phyloP scores from a whole-genome alignment of 1,140 invertebrate genomes.

The Trinorchestia longiramus region DNA sequence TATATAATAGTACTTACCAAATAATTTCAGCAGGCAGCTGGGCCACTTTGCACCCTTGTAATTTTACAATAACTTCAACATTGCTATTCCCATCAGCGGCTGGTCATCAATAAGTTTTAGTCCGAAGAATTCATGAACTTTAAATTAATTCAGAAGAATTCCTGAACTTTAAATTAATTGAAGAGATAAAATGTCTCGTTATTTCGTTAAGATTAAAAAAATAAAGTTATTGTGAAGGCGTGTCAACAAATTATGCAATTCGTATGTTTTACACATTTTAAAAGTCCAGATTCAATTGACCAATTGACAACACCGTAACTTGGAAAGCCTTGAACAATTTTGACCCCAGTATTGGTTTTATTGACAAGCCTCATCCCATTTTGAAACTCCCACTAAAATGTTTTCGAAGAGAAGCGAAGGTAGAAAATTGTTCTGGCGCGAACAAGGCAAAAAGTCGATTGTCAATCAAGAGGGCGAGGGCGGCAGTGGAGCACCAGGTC shows the following conservation, averaged over 20 bases:
- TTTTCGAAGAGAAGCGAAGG: not conserved
- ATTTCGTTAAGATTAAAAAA: not conserved
- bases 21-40: no score
- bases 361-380: not conserved
- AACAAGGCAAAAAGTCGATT: not conserved
- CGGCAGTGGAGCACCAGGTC: not conserved
- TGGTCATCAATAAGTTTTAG: no score
- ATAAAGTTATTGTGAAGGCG: not conserved
- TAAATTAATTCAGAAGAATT: no score
- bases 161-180: no score
- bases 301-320: not conserved
- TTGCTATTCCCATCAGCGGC: no score
- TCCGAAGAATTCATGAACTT: no score
- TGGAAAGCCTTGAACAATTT: not conserved
- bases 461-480: not conserved
- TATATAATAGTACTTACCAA: no score
- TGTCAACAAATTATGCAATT: not conserved
- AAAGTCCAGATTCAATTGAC: not conserved
- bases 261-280: not conserved
- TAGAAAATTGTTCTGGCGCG: not conserved
- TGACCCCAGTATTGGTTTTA: not conserved
- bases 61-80: no score
- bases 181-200: no score
- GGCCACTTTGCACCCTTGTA: no score
- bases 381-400: not conserved